phyloP scores from a whole-genome alignment of 2,797 vertebrate species.

The Rhadinocentrus ornatus region DNA sequence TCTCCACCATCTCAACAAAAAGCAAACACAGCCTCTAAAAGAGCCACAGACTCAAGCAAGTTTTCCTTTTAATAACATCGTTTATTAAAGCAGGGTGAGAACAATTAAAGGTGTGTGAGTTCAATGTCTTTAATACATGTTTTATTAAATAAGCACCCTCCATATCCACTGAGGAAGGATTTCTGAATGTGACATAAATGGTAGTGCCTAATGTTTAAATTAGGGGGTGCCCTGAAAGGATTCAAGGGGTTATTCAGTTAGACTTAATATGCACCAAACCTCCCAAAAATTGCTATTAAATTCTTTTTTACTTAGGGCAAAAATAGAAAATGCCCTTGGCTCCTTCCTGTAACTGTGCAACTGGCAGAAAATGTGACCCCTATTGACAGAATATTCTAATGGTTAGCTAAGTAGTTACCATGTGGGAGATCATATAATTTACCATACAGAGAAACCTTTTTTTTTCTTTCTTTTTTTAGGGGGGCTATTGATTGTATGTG shows the following conservation, averaged over 20 bases:
- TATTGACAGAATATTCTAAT: conserved; percentile 24
- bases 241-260: conserved; percentile 74
- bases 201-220: conserved; percentile 65
- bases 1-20: conserved; percentile 74
- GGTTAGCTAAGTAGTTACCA: conserved; percentile 15
- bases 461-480: background rate
- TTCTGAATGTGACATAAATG: conserved; percentile 65
- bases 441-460: conserved; percentile 8
- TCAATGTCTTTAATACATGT: conserved; percentile 66
- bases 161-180: conserved; percentile 54
- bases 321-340: conserved; percentile 35
- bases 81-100: conserved; percentile 80
- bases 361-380: conserved; percentile 21
- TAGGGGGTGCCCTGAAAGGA: conserved; percentile 50
- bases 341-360: conserved; percentile 23
- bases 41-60: conserved; percentile 51
- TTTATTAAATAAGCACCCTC: conserved; percentile 74
- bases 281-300: conserved; percentile 58
- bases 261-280: conserved; percentile 68
- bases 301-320: conserved; percentile 56
- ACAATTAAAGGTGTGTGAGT: conserved; percentile 72
- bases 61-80: conserved; percentile 73
- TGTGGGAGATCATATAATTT: conserved; percentile 8
- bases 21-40: conserved; percentile 66
- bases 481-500: no score